Conservation (phyloP, 2,797 vertebrate genomes). For the Channa striata region DNA sequence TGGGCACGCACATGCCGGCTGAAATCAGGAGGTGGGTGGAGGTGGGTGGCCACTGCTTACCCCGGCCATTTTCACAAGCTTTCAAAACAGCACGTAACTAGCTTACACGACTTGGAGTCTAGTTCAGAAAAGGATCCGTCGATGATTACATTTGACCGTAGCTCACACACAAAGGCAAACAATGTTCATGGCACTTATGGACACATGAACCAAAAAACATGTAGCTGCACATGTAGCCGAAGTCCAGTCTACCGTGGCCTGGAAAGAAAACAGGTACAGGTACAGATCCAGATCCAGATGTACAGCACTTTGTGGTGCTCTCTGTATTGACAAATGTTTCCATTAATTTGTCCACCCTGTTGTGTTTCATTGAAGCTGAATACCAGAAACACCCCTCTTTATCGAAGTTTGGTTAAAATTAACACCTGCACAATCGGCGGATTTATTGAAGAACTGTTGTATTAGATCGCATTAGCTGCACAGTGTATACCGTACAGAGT, state of each 20-base stretch:
- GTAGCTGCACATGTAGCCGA: slow-evolving; percentile 22
- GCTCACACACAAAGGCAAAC: slow-evolving; percentile 46
- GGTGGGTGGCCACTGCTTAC: slow-evolving; percentile 73
- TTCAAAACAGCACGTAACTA: slow-evolving; percentile 61
- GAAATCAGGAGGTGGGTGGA: slow-evolving; percentile 73
- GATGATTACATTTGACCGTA: slow-evolving; percentile 66
- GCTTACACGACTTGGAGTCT: slow-evolving; percentile 66
- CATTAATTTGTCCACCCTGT: too few species aligned
- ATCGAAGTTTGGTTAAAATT: too few species aligned
- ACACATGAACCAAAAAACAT: slow-evolving; percentile 20
- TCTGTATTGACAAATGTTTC: too few species aligned
- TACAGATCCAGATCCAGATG: too few species aligned
- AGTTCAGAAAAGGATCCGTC: slow-evolving; percentile 48
- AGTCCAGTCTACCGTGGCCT: too few species aligned
- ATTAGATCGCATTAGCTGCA: too few species aligned
- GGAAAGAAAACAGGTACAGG: too few species aligned
- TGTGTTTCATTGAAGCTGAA: too few species aligned
- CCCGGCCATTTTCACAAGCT: slow-evolving; percentile 62
- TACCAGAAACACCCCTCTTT: too few species aligned
- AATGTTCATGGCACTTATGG: slow-evolving; percentile 25
- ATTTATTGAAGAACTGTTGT: too few species aligned
- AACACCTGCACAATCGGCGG: too few species aligned
- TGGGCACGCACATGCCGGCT: slow-evolving; percentile 61
- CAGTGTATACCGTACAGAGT: neutral
- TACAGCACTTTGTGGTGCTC: too few species aligned